Evolutionary conservation across 2,888 invertebrate species (phyloP), one percentile per base, ranked within the genome.

Genomic region (Cataglyphis livida): DNA sequence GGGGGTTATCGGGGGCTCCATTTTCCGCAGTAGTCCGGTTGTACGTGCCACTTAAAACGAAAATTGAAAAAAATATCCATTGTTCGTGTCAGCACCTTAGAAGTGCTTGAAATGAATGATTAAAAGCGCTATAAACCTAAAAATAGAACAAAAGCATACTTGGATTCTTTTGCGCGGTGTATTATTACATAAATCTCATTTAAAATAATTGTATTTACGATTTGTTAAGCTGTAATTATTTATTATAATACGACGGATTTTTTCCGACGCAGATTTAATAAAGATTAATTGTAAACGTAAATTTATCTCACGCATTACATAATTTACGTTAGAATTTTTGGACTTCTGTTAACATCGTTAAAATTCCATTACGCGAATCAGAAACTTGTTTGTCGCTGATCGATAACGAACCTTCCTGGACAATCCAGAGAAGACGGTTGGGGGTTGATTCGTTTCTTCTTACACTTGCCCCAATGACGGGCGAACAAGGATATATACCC

Each of bases 1-100:
- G 18, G 78, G 57, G 78, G 59, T 59, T 51, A 78, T 48, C 70
- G 78, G 70, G 35, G 35, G 44, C 68, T 78, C 41, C 70, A 70
- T 79, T 78, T 44, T 68, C 78, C 70, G 25, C 70, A 44, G 68
- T 38, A 48, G 59, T n/a, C 51, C 68, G 32, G 32, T 78, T 78
- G 78, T 65, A 76, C 65, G 64, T 59, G 78, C 70, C 44, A 68
- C 70, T 68, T 61, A 44, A 78, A 70, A 18, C 3, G 35, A 68
- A 70, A 79, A 79, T 70, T 79, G 44, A 59, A 70, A 78, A 70
- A 68, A 59, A 78, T 21, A 64, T 7, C 35, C 44, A 21, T 44
- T 44, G 65, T 59, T 59, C 32, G 51, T 7, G 44, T 59, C 78
- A 59, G 35, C 35, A 21, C 79, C 62, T 64, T 57, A 21, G 38